Evolutionary conservation across 2,113 vertebrate genomes (phyloP), one percentile per base, ranked within the genome.

Genomic region (Gadus macrocephalus): DNA sequence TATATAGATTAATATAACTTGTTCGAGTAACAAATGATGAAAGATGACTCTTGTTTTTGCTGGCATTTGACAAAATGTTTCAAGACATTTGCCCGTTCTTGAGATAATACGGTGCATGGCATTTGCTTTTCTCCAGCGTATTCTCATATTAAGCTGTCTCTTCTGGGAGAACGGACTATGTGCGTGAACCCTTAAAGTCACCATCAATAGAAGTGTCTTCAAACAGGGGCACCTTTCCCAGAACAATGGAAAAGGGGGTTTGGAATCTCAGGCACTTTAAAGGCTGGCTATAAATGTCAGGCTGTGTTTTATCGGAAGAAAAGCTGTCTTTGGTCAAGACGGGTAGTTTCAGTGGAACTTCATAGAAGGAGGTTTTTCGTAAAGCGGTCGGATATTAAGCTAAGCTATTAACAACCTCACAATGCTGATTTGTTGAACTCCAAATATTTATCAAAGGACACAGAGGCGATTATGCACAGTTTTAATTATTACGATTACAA

Each of bases 251-350:
- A 78, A 81, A 80, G 73, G 72, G 70, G 72, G 81, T 72, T 81
- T 76, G 31, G 31, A 6, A 5, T 79, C 55, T 42, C 12, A 11
- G 42, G 58, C 76, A 72, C 64, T 71, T 85, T 25, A 69, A 82
- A 31, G 42, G n/a, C 64, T 42, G 64, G 80, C 74, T 80, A 84
- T 81, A 85, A 85, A 87, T 88, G 84, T 85, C 86, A 88, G 75
- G 63, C 64, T 58, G 75, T 73, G 69, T 68, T 81, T 69, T 73
- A 53, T 75, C 70, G 62, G 65, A 83, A 61, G 70, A 15, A 31
- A 83, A 86, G 81, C 42, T 78, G 71, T 71, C 78, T 81, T 3
- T 72, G 78, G 76, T 60, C 76, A 80, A 81, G 74, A 84, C 74
- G 74, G 71, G 42, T 76, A 80, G 4, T 74, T 82, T 84, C 76